Conservation (phyloP, 2,888 invertebrate species). For the Philhelius pedissequus region DNA sequence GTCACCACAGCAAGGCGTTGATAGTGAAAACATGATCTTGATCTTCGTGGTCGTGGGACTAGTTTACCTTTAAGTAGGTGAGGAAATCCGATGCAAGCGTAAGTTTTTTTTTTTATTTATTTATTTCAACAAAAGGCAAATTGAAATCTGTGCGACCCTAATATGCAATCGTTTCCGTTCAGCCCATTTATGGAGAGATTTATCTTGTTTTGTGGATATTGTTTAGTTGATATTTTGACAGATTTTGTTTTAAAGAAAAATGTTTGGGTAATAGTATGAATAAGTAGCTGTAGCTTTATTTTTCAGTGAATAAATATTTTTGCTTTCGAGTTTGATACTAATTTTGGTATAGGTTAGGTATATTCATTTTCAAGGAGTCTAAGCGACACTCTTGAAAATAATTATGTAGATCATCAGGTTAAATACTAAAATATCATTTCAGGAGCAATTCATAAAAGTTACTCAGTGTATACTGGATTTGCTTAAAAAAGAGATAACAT, state of each 20-base stretch:
- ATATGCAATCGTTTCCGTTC: neutral
- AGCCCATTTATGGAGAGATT: conserved; percentile 11
- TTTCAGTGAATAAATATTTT: too few species aligned
- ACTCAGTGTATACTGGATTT: too few species aligned
- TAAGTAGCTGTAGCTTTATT: neutral
- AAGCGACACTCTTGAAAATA: too few species aligned
- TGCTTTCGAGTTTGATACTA: too few species aligned
- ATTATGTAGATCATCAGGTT: too few species aligned
- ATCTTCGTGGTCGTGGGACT: conserved; percentile 60
- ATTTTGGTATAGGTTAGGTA: too few species aligned
- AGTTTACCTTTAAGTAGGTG: conserved; percentile 56
- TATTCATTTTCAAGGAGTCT: too few species aligned
- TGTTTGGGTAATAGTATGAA: neutral
- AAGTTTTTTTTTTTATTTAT: neutral
- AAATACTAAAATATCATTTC: too few species aligned
- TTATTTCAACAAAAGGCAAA: neutral
- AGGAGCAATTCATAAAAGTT: too few species aligned
- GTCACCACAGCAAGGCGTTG: conserved; percentile 44
- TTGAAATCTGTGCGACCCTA: conserved; percentile 17
- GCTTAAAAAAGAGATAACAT: too few species aligned
- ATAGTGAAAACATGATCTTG: conserved; percentile 63
- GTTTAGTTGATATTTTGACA: neutral
- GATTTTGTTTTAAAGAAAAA: neutral
- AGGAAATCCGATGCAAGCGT: conserved; percentile 50
- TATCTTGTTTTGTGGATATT: neutral